Conservation (phyloP, 2,888 invertebrate species). For the Cylindroiulus punctatus region DNA sequence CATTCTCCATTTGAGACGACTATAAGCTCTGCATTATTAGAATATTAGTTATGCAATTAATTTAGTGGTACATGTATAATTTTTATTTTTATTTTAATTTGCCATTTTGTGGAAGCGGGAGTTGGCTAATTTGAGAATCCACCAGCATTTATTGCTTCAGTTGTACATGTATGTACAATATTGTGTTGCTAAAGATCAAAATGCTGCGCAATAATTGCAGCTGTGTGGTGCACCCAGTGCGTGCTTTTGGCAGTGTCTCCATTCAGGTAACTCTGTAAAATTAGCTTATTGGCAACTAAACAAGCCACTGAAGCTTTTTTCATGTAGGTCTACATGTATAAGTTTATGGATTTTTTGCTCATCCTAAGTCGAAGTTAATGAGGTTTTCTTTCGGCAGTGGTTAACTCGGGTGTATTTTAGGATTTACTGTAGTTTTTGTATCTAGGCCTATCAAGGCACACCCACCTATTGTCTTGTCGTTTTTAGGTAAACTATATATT, state of each 20-base stretch:
- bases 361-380: not conserved
- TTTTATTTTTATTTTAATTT: too few species aligned
- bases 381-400: not conserved
- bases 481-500: not conserved
- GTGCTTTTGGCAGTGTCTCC: constrained; percentile 19
- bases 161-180: not conserved
- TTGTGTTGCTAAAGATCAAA: not conserved
- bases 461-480: not conserved
- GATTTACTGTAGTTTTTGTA: not conserved
- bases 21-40: too few species aligned
- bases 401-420: constrained; percentile 1
- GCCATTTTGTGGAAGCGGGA: too few species aligned
- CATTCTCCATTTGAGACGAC: too few species aligned
- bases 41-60: too few species aligned
- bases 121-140: too few species aligned
- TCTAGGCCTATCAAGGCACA: not conserved
- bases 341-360: constrained; percentile 8
- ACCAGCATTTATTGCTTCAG: too few species aligned
- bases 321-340: not conserved
- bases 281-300: constrained; percentile 37
- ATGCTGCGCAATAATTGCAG: constrained; percentile 29
- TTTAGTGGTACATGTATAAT: too few species aligned
- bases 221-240: not conserved
- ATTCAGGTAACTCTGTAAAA: constrained; percentile 25
- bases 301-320: not conserved